These are phyloP conservation scores for Horisme vitalbata DNA, from an alignment of 2,888 invertebrate genomes.

Conservation along the genomic window DNA sequence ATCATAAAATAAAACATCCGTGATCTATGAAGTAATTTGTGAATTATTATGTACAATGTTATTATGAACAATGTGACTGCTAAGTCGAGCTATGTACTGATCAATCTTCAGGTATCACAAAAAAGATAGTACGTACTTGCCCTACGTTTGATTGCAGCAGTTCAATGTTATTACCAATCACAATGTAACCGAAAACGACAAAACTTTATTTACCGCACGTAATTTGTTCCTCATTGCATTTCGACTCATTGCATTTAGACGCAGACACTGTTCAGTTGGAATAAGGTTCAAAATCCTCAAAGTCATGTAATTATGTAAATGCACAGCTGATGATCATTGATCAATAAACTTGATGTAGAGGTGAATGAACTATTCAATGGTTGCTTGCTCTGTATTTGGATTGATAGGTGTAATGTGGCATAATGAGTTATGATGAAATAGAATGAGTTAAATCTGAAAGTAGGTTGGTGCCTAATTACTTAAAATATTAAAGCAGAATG, in stretches of 20 bases:
- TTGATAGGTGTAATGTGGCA: conserved; percentile 27
- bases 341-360: conserved; percentile 14
- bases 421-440: conserved; percentile 20
- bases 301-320: conserved; percentile 6
- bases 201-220: conserved; percentile 11
- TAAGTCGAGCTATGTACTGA: no score
- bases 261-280: not conserved
- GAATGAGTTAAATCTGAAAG: not conserved
- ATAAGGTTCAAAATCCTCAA: conserved; percentile 1
- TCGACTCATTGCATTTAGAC: not conserved
- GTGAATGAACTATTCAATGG: conserved; percentile 29
- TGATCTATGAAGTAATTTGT: no score
- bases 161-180: no score
- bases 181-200: conserved; percentile 7
- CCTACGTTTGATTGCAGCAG: no score
- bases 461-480: no score
- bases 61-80: no score
- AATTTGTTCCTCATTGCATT: conserved; percentile 3
- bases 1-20: no score
- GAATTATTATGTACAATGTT: no score
- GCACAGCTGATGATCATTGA: conserved; percentile 18
- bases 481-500: no score
- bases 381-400: conserved; percentile 26
- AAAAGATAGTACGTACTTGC: no score
- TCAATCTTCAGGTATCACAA: no score